Evolutionary conservation across 2,888 invertebrate genomes (phyloP).

Genomic region (Buathra laborator): DNA sequence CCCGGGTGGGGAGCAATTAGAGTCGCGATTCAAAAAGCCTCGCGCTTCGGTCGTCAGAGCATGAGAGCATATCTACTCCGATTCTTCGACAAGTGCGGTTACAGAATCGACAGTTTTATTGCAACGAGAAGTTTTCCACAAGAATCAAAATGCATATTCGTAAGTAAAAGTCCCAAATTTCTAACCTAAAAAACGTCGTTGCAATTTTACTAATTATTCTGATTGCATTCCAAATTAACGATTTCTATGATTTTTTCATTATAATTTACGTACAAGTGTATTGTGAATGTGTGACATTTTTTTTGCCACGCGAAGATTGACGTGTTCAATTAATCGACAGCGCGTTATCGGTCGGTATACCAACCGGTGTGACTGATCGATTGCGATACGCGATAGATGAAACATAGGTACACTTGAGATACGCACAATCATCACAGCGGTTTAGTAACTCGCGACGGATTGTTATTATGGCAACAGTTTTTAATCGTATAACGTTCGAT

Average conservation of each 20-base stretch:
- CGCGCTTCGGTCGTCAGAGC: slow-evolving; percentile 51
- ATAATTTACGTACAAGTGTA: neutral
- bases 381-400: slow-evolving; percentile 10
- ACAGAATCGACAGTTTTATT: slow-evolving; percentile 2
- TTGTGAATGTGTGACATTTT: neutral
- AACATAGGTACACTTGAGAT: neutral
- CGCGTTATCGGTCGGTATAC: neutral
- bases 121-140: neutral
- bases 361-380: slow-evolving; percentile 22
- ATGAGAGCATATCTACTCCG: slow-evolving; percentile 58
- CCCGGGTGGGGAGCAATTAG: slow-evolving; percentile 54
- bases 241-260: neutral
- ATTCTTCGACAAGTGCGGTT: slow-evolving; percentile 52
- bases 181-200: neutral
- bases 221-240: neutral
- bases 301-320: neutral
- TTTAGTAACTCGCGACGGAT: neutral
- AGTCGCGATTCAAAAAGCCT: slow-evolving; percentile 61
- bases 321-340: neutral
- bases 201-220: slow-evolving; percentile 15
- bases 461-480: neutral
- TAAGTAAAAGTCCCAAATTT: slow-evolving; percentile 11
- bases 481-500: neutral
- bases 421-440: neutral
- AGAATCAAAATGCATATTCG: slow-evolving; percentile 23